These are phyloP conservation scores for Scatophagus argus DNA, from an alignment of 2,113 vertebrate genomes.

Conservation along the genomic window DNA sequence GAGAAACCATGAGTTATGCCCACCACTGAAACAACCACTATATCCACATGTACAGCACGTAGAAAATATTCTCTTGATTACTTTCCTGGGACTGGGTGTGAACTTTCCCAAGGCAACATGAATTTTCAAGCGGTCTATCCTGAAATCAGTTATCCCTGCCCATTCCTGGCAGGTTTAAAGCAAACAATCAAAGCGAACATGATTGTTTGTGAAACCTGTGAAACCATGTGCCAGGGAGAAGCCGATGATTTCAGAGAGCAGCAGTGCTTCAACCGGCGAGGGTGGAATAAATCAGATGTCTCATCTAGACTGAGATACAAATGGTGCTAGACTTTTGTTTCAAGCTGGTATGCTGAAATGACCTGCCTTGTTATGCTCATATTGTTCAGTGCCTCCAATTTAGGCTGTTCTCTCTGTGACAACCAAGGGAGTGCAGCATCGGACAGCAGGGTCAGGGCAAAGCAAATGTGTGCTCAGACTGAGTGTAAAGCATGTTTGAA, in stretches of 20 bases:
- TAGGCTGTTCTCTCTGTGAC: neutral
- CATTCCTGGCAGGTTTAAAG: constrained; percentile 49
- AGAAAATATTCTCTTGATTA: constrained; percentile 17
- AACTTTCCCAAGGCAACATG: constrained; percentile 25
- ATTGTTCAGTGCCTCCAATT: neutral
- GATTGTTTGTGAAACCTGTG: constrained; percentile 50
- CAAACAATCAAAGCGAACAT: constrained; percentile 44
- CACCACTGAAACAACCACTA: constrained; percentile 1
- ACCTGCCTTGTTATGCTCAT: neutral
- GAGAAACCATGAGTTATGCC: too few relatives aligned
- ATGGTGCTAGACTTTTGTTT: neutral
- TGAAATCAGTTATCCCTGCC: constrained; percentile 37
- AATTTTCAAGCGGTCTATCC: constrained; percentile 25
- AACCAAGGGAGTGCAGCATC: neutral
- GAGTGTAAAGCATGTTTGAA: neutral
- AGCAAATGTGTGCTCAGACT: neutral
- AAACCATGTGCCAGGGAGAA: constrained; percentile 2
- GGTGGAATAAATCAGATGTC: constrained; percentile 33
- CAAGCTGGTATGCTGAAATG: neutral
- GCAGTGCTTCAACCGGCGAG: constrained; percentile 7
- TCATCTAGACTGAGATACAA: constrained; percentile 28
- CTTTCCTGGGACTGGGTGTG: constrained; percentile 1
- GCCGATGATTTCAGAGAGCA: constrained; percentile 1
- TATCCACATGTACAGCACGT: constrained; percentile 16
- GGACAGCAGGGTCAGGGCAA: neutral